Evolutionary conservation across 53 echinoderm and acorn worm species (phyloP), one percentile per base, ranked within the genome.

Genomic region (Holothuria leucospilota): DNA sequence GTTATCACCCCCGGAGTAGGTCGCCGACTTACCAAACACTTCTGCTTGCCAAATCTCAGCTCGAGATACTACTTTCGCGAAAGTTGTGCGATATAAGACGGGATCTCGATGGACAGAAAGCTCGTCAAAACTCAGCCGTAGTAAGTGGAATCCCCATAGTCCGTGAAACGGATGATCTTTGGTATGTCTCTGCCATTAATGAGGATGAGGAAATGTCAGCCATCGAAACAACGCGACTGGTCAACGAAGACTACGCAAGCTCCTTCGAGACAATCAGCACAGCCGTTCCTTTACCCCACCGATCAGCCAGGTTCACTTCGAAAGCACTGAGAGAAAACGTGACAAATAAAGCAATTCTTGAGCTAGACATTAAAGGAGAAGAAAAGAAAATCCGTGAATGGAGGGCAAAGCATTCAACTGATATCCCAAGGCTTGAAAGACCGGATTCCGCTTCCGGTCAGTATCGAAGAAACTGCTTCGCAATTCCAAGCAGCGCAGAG

Each of bases 11-110:
- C 3, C 56, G 94, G 23, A 94, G 94, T 69, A 87, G 80, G 53
- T 94, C 94, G 2, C 94, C 94, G 27, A 94, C 94, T 14, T 94
- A 92, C 68, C 51, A 85, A 34, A 73, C 92, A 24, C 82, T 94
- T 18, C 84, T 85, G 40, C 87, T 89, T 14, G 83, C 91, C 11
- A 90, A 92, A 52, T 87, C 92, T 41, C 84, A 90, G 40, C 60
- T 94, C 27, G 87, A 90, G 15, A 38, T 78, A 1, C 82, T 89
- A 12, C 63, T 94, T 29, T 79, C 84, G 20, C 90, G 81, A 71
- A 87, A 87, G 69, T 30, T 67, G 28, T 30, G 27, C 79, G 75
- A 91, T 39, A 79, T 94, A 29, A 82, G 91, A 20, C 82, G 86
- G 15, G 89, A 91, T 79, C 42, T 89, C 65, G 94, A 94, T 51